Percentiles rank a stretch among this genome's conserved stretches.
Evolutionary conservation across 2,888 invertebrate genomes (phyloP).

Genomic region (Orthosia gothica): DNA sequence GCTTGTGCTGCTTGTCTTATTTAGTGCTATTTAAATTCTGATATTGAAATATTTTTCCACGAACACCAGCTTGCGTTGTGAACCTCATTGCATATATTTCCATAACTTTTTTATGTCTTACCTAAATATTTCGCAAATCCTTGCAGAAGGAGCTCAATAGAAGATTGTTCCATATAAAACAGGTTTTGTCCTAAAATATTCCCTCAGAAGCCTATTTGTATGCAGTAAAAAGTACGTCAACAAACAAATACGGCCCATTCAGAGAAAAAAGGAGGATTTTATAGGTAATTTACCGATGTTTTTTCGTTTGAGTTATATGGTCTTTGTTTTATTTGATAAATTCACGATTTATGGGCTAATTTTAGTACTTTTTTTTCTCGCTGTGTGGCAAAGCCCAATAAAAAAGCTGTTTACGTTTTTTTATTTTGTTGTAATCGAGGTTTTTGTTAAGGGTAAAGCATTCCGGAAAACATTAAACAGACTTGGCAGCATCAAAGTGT

Average conservation of each 20-base stretch:
- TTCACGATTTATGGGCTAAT: conserved; percentile 62
- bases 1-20: no score
- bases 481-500: not conserved
- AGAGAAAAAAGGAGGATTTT: conserved; percentile 63
- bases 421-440: conserved; percentile 36
- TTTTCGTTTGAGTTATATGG: conserved; percentile 63
- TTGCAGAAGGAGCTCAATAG: conserved; percentile 20
- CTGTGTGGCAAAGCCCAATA: conserved; percentile 45
- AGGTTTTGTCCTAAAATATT: conserved; percentile 54
- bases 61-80: not conserved
- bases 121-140: conserved; percentile 29
- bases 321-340: conserved; percentile 61
- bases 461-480: not conserved
- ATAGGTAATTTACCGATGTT: conserved; percentile 68
- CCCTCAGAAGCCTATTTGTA: conserved; percentile 55
- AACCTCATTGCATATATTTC: conserved; percentile 13
- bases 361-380: conserved; percentile 51
- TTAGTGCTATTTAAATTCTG: not conserved
- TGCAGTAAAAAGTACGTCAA: conserved; percentile 63
- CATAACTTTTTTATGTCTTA: conserved; percentile 37
- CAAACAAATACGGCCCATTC: conserved; percentile 52
- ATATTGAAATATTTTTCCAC: not conserved
- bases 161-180: conserved; percentile 54
- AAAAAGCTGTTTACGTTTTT: conserved; percentile 44
- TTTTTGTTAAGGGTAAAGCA: not conserved